phyloP scores from a whole-genome alignment of 2,113 vertebrate genomes.

The Telmatochromis brachygnathus region DNA sequence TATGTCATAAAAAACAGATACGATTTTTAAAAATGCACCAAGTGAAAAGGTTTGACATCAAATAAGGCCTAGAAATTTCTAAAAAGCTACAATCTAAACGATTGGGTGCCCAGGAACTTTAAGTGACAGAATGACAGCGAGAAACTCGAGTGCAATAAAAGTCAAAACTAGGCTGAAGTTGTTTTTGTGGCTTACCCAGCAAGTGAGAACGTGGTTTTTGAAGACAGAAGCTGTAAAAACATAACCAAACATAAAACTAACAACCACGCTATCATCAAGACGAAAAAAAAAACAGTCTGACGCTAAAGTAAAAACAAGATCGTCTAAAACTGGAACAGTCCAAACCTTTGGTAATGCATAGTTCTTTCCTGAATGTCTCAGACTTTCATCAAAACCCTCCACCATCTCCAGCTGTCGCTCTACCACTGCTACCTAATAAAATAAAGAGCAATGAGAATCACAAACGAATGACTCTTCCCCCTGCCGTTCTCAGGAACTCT shows the following conservation, averaged over 20 bases:
- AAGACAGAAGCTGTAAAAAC: not conserved
- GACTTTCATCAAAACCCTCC: not conserved
- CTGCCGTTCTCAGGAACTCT: not conserved
- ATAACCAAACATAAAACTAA: not conserved
- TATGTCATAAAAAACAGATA: not conserved
- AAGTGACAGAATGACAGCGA: not conserved
- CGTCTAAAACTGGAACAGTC: constrained; percentile 41
- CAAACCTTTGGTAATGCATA: constrained; percentile 77
- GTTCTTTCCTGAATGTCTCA: constrained; percentile 48
- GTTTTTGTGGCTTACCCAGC: not conserved
- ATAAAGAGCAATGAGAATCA: constrained; percentile 29
- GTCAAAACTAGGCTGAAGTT: not conserved
- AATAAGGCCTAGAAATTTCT: constrained; percentile 39
- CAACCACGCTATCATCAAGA: not conserved
- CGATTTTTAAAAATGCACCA: not conserved
- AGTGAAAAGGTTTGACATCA: not conserved
- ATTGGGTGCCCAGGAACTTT: constrained; percentile 22
- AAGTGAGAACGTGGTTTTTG: not conserved
- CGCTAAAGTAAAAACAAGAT: constrained; percentile 1
- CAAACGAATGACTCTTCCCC: constrained; percentile 53
- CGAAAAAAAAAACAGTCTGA: not conserved
- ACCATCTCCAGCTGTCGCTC: not conserved
- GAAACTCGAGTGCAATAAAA: not conserved
- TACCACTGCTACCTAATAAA: constrained; percentile 10
- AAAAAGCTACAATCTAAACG: not conserved